phyloP scores from a whole-genome alignment of 2,888 invertebrate genomes.

The Ryuthela nishihirai region DNA sequence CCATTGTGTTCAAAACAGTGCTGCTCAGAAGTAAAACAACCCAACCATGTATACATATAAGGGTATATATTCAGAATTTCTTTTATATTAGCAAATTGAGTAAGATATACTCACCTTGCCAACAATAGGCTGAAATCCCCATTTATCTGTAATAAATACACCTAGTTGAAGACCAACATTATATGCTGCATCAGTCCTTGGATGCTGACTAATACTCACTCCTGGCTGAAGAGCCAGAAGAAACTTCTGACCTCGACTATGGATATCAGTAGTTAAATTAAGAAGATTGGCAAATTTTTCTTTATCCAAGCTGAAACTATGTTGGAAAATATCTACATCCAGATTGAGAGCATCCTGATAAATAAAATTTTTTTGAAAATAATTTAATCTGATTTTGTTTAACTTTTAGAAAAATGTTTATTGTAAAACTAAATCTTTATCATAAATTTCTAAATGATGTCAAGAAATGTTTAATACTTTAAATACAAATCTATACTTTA shows the following conservation, averaged over 20 bases:
- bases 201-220: constrained; percentile 8
- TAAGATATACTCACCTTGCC: constrained; percentile 28
- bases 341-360: constrained; percentile 24
- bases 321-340: constrained; percentile 3
- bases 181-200: constrained; percentile 16
- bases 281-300: constrained; percentile 5
- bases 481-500: no score
- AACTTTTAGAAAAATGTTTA: not conserved
- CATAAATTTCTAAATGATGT: not conserved
- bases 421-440: not conserved
- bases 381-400: no score
- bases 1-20: no score
- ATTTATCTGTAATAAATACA: constrained; percentile 37
- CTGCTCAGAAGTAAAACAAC: no score
- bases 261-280: constrained; percentile 12
- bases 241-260: constrained; percentile 16
- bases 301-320: not conserved
- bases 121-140: constrained; percentile 32
- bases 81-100: no score
- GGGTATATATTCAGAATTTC: no score
- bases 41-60: no score
- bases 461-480: no score
- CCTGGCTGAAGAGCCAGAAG: constrained; percentile 11
- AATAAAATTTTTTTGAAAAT: not conserved
- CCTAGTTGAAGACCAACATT: constrained; percentile 19